A percentile compares a stretch with the other conserved stretches of the same genome.
Conservation (phyloP, 1,140 invertebrate genomes). For the Choristoneura fumiferana region DNA sequence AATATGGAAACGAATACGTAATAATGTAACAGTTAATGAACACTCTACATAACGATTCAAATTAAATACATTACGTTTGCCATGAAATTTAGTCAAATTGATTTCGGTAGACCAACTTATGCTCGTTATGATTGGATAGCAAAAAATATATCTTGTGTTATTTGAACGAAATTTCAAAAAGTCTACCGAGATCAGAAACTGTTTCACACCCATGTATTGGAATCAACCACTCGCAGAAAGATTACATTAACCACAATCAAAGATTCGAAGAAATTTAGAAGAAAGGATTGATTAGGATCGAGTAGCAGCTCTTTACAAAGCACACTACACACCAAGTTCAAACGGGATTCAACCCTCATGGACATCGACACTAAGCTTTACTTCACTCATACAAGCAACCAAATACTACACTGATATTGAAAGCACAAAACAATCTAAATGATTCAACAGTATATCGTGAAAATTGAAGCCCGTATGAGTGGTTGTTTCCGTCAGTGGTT, state of each 20-base stretch:
- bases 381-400: background rate
- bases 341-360: background rate
- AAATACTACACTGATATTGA: background rate
- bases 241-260: background rate
- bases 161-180: background rate
- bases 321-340: too few species aligned
- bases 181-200: constrained; percentile 8
- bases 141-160: too few species aligned
- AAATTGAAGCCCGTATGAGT: background rate
- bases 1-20: constrained; percentile 1
- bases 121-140: too few species aligned
- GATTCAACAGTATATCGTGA: background rate
- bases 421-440: background rate
- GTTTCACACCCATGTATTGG: background rate
- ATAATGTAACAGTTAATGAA: background rate
- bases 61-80: background rate
- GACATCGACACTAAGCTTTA: constrained; percentile 9
- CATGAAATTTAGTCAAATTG: background rate
- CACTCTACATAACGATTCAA: constrained; percentile 1
- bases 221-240: background rate
- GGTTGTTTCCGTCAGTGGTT: background rate
- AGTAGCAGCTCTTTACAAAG: too few species aligned
- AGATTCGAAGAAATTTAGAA: too few species aligned
- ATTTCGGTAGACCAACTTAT: constrained; percentile 2
- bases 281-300: too few species aligned